Percentiles rank a stretch among this genome's conserved stretches.
Conservation (phyloP, 2,888 invertebrate species). For the Parasteatoda lunata region DNA sequence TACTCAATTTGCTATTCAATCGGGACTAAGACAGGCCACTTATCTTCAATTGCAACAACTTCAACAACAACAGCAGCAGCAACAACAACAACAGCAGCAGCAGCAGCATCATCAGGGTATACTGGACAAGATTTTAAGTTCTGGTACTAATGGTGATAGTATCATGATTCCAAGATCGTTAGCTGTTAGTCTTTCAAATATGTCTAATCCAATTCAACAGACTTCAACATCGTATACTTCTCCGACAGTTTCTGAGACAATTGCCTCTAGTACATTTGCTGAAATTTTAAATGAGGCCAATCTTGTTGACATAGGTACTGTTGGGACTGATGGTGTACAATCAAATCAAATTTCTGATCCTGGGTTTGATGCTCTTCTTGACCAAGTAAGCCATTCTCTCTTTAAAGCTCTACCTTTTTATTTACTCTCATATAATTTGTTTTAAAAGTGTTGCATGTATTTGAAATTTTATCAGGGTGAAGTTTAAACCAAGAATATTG, state of each 20-base stretch:
- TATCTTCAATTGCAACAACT: conserved; percentile 24
- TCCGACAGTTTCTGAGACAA: conserved; percentile 4
- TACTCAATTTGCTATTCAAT: conserved; percentile 20
- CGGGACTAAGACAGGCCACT: conserved; percentile 41
- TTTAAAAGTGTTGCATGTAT: neutral
- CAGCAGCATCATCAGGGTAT: conserved; percentile 68
- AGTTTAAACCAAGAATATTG: no score
- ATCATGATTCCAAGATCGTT: conserved; percentile 19
- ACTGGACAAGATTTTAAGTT: conserved; percentile 35
- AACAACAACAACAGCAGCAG: conserved; percentile 73
- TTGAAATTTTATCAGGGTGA: no score
- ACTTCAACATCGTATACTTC: neutral
- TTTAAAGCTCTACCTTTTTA: neutral
- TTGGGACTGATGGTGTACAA: conserved; percentile 19
- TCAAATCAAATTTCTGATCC: conserved; percentile 50
- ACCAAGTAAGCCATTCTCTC: conserved; percentile 56
- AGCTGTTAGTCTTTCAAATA: conserved; percentile 12
- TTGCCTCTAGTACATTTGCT: conserved; percentile 3
- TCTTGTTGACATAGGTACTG: conserved; percentile 13
- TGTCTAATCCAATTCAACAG: neutral
- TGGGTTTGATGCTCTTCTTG: conserved; percentile 68
- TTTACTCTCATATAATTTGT: neutral
- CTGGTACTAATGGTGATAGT: conserved; percentile 18
- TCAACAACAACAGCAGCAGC: conserved; percentile 64
- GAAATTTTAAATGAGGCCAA: conserved; percentile 31